Base-by-base conservation (phyloP, 2,797 vertebrate genomes). In the Mormyrops attenuatus region DNA sequence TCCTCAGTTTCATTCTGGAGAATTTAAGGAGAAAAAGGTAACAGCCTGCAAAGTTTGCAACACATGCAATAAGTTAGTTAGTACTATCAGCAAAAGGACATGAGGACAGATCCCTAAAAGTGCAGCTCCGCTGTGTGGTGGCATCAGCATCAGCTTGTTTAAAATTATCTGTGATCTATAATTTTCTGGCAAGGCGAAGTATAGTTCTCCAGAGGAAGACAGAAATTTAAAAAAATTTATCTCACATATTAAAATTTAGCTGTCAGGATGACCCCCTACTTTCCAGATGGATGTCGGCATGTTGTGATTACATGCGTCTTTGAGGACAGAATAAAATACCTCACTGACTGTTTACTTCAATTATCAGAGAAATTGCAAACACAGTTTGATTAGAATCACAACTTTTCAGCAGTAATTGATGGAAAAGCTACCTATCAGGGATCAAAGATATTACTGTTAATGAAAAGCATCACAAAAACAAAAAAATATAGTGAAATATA, bases 231-330 rank as follows among this genome's bases (percentile, higher is more conserved):
- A n/a, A 80, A 44, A 44, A 80, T 82, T 20, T 82, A 82, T 82
- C 77, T 44, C 8, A 47, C 41, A 41, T 82, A 82, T 82, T 82
- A 82, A 82, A 82, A 82, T 82, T 6, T 82, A n/a, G 38, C 41
- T 82, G 77, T 82, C 38, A 9, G 20, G 20, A 44, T 82, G 77
- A 82, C 77, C 41, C 77, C 41, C 5, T 82, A 22, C 41, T 82
- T 44, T 82, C 20, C 77, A 82, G 77, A 80, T 80, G 73, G 73
- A 80, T 80, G 73, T 80, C 73, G 38, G 38, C 73, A 80, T 80
- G 73, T 77, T 41, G 69, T 80, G 17, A 80, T 80, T 44, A 80
- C 66, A 73, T 73, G 66, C 60, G 22, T 73, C 66, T 73, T 20
- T 41, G 73, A 82, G 38, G 77, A 82, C 77, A 82, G 77, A 80